Evolutionary conservation across 64 coral and sea anemone genomes (phyloP).

Genomic region (Porites australiensis): DNA sequence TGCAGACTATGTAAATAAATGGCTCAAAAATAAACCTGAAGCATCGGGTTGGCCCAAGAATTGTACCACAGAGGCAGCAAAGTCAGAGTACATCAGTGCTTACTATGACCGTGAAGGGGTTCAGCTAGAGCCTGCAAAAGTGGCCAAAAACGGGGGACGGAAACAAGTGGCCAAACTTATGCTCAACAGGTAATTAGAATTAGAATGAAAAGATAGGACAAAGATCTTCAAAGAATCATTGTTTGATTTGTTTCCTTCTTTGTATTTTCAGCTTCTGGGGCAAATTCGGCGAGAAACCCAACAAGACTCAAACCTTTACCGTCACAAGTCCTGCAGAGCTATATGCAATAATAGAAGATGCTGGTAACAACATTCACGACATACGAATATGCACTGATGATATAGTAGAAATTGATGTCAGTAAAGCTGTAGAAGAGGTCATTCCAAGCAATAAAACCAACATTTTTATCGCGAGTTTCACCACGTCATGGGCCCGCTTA

Average conservation of each 20-base stretch:
- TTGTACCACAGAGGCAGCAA: background rate
- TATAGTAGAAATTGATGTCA: background rate
- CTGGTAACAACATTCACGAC: background rate
- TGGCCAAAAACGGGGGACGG: slow-evolving; percentile 22
- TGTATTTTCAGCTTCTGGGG: too few species aligned
- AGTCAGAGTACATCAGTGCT: background rate
- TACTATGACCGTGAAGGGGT: background rate
- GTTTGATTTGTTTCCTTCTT: too few species aligned
- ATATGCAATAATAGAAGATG: background rate
- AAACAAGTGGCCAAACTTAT: background rate
- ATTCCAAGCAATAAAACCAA: background rate
- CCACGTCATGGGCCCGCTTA: background rate
- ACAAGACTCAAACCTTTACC: background rate
- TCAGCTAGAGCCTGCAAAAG: background rate
- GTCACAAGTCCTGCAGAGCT: background rate
- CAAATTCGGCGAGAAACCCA: background rate
- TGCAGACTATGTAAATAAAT: background rate
- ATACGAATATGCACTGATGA: background rate
- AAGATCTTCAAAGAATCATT: too few species aligned
- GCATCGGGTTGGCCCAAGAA: background rate
- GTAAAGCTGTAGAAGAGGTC: background rate
- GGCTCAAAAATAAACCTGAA: background rate
- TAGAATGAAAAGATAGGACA: too few species aligned
- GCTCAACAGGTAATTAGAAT: background rate
- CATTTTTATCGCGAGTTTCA: background rate